Base-by-base conservation (phyloP, 2,888 invertebrate species). In the Spialia ferax region DNA sequence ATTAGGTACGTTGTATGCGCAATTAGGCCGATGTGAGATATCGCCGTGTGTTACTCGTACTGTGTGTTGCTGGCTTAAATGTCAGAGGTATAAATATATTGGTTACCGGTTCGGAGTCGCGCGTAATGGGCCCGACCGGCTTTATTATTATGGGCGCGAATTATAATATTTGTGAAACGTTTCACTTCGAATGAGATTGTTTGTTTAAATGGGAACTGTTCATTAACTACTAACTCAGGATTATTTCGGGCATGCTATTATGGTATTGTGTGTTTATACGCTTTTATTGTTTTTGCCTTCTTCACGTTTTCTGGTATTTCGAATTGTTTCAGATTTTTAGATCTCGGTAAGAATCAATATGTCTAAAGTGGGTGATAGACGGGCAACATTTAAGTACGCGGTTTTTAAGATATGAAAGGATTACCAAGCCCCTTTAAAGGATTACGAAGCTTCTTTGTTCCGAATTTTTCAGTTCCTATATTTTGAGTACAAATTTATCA, bases 1-100 rank as follows among this genome's bases (percentile, higher is more conserved):
- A 50, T 63, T 56, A 52, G 45, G 45, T 45, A 18, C 52, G 26
- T 29, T 59, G 65, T 52, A 42, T 8, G 52, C 59, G 42, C 50
- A 65, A 65, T 65, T 65, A 52, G 50, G 52, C 13, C 59, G 26
- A 26, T 11, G 52, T 10, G 42, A 65, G 65, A 59, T 65, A 60
- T 54, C 52, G 48, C 50, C 7, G 38, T 29, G 50, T 59, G 26
- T 57, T 50, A 6, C n/a, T 29, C n/a, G n/a, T n/a, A n/a, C 22
- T 54, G 32, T 57, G 52, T 23, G 50, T 22, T 52, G 35, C 35
- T 23, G 48, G 23, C n/a, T 57, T 52, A 65, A 65, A 65, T 65
- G 59, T 65, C 59, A 65, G 20, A 38, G 20, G 52, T 52, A 59
- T 59, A 65, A 59, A 65, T 59, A 65, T 59, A 52, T 38, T 38